phyloP scores from a whole-genome alignment of 2,888 invertebrate genomes.

The Eupeodes latifasciatus region DNA sequence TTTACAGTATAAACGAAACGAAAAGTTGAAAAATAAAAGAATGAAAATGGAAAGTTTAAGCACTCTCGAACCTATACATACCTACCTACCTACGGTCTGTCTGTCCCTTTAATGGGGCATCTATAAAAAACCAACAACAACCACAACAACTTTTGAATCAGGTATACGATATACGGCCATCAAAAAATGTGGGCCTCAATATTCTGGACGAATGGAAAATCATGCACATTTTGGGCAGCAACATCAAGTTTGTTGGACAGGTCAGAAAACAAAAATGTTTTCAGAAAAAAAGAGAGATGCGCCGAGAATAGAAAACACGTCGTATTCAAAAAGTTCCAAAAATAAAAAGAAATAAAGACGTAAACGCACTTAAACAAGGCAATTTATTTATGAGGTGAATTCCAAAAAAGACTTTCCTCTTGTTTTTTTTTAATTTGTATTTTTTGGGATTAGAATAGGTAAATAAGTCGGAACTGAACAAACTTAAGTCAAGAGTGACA shows the following conservation, averaged over 20 bases:
- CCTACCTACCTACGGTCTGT: conserved; percentile 25
- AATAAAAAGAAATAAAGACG: neutral
- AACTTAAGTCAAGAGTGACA: conserved; percentile 48
- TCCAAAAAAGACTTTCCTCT: conserved; percentile 24
- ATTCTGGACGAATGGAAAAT: conserved; percentile 7
- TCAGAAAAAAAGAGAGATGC: neutral
- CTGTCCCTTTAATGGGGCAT: conserved; percentile 63
- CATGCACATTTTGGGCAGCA: conserved; percentile 65
- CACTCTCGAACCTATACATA: neutral
- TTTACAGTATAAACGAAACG: conserved; percentile 29
- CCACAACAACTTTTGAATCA: neutral
- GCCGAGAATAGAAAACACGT: neutral
- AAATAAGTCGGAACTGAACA: conserved; percentile 39
- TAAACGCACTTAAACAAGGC: neutral
- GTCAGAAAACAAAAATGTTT: conserved; percentile 57
- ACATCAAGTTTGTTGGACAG: conserved; percentile 73
- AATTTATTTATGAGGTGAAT: conserved; percentile 10
- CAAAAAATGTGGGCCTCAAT: conserved; percentile 31
- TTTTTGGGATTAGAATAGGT: conserved; percentile 34
- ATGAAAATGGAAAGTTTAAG: conserved; percentile 75
- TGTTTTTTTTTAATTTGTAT: neutral
- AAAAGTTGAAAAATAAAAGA: conserved; percentile 56
- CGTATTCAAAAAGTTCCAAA: neutral
- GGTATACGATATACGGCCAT: neutral
- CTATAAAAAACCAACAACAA: conserved; percentile 26